phyloP scores from a whole-genome alignment of 2,888 invertebrate genomes.

The Hyppa rectilinea region DNA sequence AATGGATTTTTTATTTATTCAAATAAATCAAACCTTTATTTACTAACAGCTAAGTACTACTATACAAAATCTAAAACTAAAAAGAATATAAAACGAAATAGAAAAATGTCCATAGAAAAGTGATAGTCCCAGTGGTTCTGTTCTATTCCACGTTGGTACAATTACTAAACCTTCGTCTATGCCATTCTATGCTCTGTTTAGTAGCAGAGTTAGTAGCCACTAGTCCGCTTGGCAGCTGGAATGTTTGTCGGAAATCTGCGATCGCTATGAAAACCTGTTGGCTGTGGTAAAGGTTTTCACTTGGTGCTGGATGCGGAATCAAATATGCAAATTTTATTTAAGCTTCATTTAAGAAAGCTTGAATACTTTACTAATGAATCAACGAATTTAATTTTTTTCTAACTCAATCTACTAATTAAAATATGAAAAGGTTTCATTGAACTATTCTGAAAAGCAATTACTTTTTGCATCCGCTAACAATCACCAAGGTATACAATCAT shows the following conservation, averaged over 20 bases:
- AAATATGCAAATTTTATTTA: not conserved
- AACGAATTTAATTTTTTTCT: too few relatives aligned
- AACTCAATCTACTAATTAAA: not conserved
- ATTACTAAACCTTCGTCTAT: slow-evolving; percentile 39
- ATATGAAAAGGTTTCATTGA: not conserved
- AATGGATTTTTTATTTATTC: too few relatives aligned
- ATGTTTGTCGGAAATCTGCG: slow-evolving; percentile 43
- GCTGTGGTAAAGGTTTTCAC: slow-evolving; percentile 32
- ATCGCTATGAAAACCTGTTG: slow-evolving; percentile 46
- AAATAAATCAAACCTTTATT: too few relatives aligned
- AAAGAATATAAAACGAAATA: too few relatives aligned
- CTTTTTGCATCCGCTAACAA: too few relatives aligned
- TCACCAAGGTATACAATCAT: too few relatives aligned
- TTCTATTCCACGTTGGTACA: slow-evolving; percentile 7
- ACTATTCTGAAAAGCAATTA: not conserved
- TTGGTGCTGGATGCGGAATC: slow-evolving; percentile 9
- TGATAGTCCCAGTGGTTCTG: slow-evolving; percentile 18
- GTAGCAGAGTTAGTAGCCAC: slow-evolving; percentile 26
- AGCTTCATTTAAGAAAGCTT: too few relatives aligned
- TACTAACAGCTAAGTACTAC: too few relatives aligned
- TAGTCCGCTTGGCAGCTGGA: slow-evolving; percentile 24
- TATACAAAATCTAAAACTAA: too few relatives aligned
- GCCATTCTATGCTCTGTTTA: slow-evolving; percentile 57
- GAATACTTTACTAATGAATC: too few relatives aligned
- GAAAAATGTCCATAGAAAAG: too few relatives aligned